Percentiles rank a stretch among this genome's conserved stretches.
These are phyloP conservation scores for Geophilus truncorum DNA, from an alignment of 2,888 invertebrate species.

Conservation along the genomic window DNA sequence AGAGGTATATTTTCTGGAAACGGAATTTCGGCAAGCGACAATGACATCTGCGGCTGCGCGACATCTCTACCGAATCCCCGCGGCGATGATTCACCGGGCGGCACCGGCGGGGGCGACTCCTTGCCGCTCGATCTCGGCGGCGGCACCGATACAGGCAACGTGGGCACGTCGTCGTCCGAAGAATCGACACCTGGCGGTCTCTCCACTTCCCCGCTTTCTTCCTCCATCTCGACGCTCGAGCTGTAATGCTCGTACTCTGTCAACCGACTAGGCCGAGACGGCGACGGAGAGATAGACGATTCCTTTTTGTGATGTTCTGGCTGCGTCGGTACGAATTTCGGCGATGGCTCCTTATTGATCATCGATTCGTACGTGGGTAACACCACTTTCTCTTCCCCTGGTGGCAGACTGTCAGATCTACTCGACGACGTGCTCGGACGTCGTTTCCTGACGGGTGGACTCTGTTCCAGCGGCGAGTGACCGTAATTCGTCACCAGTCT, in stretches of 20 bases:
- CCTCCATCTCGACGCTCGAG: slow-evolving; percentile 30
- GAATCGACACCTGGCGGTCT: neutral
- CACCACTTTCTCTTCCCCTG: neutral
- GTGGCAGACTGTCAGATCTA: neutral
- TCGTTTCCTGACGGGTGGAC: neutral
- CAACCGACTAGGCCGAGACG: neutral
- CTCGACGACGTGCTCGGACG: neutral
- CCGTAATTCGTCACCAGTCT: neutral
- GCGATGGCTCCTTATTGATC: neutral
- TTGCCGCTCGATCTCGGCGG: neutral
- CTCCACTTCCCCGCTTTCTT: neutral
- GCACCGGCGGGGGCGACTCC: neutral
- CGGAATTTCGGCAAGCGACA: neutral
- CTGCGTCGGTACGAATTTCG: neutral
- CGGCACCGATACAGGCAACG: neutral
- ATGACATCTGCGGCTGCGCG: neutral
- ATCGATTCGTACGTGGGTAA: neutral
- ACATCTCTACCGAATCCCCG: neutral
- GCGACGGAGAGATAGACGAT: neutral
- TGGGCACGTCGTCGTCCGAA: neutral
- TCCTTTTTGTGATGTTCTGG: neutral
- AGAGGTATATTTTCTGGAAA: slow-evolving; percentile 31
- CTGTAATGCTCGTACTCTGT: slow-evolving; percentile 17
- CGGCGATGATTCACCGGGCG: neutral
- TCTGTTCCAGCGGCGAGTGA: neutral